phyloP scores from a whole-genome alignment of 2,113 vertebrate genomes.

The Salminus brasiliensis region DNA sequence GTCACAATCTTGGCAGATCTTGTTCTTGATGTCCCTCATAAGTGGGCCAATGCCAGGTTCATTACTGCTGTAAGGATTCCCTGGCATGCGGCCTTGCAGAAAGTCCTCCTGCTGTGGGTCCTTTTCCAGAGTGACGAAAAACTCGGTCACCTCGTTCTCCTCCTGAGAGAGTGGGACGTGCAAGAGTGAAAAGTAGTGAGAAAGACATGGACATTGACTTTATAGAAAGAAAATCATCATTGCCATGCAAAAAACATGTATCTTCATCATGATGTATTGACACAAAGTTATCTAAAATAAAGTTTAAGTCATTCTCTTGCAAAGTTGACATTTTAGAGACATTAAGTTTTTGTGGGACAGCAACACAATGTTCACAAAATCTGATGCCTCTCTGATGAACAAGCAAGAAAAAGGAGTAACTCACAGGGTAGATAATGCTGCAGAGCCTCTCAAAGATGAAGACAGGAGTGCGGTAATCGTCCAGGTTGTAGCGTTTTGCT shows the following conservation, averaged over 20 bases:
- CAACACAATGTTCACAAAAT: not conserved
- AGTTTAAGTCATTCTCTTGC: too few species aligned
- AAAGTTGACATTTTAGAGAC: too few species aligned
- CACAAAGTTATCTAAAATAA: too few species aligned
- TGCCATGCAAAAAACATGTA: too few species aligned
- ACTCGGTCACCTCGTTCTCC: slow-evolving; percentile 98
- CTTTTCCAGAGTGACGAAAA: slow-evolving; percentile 97
- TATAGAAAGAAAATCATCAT: not conserved
- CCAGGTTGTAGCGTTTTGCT: slow-evolving; percentile 94
- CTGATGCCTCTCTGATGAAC: not conserved
- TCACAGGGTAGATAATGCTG: slow-evolving; percentile 98
- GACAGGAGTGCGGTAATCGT: slow-evolving; percentile 97
- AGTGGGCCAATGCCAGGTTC: slow-evolving; percentile 95
- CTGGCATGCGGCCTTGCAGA: slow-evolving; percentile 97
- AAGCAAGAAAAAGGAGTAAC: slow-evolving; percentile 47
- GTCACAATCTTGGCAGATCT: slow-evolving; percentile 99
- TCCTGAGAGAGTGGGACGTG: slow-evolving; percentile 77
- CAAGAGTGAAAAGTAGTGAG: not conserved
- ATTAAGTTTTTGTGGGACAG: too few species aligned
- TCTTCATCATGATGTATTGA: too few species aligned
- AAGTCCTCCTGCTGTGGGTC: slow-evolving; percentile 99
- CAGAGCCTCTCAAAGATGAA: slow-evolving; percentile 98
- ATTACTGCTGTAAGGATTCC: slow-evolving; percentile 97
- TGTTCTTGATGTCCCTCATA: slow-evolving; percentile 99
- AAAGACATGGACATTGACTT: not conserved